Evolutionary conservation across 2,113 vertebrate genomes (phyloP).

Genomic region (Gavialis gangeticus): DNA sequence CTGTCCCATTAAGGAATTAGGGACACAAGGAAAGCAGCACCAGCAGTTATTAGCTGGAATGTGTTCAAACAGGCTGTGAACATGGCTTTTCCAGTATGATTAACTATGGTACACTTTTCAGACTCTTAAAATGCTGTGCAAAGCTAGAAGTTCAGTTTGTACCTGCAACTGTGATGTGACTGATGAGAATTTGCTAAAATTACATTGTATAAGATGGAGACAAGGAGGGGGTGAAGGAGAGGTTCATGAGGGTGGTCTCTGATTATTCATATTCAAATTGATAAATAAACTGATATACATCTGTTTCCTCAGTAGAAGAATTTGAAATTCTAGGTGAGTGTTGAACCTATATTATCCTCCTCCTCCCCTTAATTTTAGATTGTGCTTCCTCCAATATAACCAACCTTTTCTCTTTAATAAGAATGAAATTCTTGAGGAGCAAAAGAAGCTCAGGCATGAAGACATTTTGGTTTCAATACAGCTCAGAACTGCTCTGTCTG

Average conservation of each 20-base stretch:
- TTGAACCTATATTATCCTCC: not conserved
- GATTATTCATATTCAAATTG: not conserved
- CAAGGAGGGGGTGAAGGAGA: rapidly evolving
- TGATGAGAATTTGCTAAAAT: not conserved
- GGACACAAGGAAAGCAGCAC: conserved; percentile 32
- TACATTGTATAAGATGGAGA: not conserved
- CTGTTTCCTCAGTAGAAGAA: not conserved
- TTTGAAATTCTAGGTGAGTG: not conserved
- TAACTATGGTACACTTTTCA: not conserved
- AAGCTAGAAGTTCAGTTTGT: not conserved
- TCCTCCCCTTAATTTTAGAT: not conserved
- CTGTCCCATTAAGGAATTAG: conserved; percentile 15
- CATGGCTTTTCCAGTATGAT: not conserved
- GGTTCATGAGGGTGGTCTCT: not conserved
- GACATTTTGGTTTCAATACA: not conserved
- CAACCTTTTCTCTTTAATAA: not conserved
- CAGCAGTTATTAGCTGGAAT: not conserved
- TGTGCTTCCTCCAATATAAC: not conserved
- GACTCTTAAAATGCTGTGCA: not conserved
- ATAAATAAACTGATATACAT: not conserved
- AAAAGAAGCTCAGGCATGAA: not conserved
- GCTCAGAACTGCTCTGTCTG: not conserved
- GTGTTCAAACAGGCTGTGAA: not conserved
- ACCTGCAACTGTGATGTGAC: rapidly evolving
- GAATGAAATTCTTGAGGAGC: rapidly evolving